phyloP scores from a whole-genome alignment of 2,113 vertebrate genomes.

The Helogale parvula region DNA sequence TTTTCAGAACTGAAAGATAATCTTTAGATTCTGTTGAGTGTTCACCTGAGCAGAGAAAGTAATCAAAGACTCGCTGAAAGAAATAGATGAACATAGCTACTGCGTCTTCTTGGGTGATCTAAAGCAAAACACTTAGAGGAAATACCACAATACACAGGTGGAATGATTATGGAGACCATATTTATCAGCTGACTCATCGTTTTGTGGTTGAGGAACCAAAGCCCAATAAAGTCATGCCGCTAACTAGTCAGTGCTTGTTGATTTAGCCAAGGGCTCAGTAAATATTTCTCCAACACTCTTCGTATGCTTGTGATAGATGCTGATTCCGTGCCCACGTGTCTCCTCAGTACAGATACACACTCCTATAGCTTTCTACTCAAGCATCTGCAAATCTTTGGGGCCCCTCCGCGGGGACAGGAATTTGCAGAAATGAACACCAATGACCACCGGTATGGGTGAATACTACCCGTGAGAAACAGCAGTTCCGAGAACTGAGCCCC shows the following conservation, averaged over 20 bases:
- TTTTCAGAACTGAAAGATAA: background rate
- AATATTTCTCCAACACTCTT: background rate
- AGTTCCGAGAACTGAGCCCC: no score
- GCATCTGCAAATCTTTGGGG: background rate
- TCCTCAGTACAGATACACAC: background rate
- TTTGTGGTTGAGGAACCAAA: background rate
- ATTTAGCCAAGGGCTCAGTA: background rate
- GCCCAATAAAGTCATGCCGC: background rate
- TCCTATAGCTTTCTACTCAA: background rate
- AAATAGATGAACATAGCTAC: background rate
- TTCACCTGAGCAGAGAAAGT: background rate
- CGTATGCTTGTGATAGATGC: background rate
- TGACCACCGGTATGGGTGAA: background rate
- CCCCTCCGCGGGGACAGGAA: background rate
- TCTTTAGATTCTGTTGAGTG: background rate
- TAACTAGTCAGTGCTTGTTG: background rate
- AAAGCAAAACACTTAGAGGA: background rate
- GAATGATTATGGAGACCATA: background rate
- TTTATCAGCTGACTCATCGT: background rate
- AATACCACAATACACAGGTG: background rate
- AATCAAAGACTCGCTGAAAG: background rate
- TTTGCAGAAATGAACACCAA: fast-evolving
- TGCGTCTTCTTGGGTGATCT: background rate
- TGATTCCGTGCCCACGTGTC: background rate
- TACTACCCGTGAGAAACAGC: no score